Evolutionary conservation across 2,888 invertebrate genomes (phyloP), one percentile per base, ranked within the genome.

Genomic region (Tipula confusa): DNA sequence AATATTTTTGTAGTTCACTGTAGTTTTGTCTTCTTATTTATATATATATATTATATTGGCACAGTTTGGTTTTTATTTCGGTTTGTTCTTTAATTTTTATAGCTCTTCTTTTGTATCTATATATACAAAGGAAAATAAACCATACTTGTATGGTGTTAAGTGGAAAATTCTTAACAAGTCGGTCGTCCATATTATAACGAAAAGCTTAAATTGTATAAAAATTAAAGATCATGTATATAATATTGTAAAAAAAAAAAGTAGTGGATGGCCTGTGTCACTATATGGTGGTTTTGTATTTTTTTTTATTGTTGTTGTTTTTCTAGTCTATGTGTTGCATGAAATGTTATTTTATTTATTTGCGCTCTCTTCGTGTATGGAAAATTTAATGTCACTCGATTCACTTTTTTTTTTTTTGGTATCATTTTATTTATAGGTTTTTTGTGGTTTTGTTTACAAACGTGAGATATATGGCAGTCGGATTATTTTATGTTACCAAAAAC

Each of bases 21-120:
- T 64, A 64, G 64, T 64, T 48, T 15, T 64, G 7, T 43, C 43
- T 64, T 64, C 64, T 64, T 18, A n/a, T n/a, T n/a, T n/a, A n/a
- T n/a, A n/a, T n/a, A n/a, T n/a, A n/a, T 64, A 64, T 43, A 43
- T 43, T n/a, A 64, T 64, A 64, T 64, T 64, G 64, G 64, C 64
- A 64, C 64, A 64, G 64, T 64, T 64, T 64, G 64, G 64, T 64
- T 64, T 64, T 64, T 64, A 64, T 64, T 64, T 64, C 64, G 64
- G 64, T 64, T 64, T 64, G 64, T 64, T 64, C 64, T 64, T 64
- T 24, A 64, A 64, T 64, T 64, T 64, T 64, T 64, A 64, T 64
- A 24, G 24, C 24, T 64, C 24, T 64, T 64, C 64, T 64, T 64
- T n/a, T n/a, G n/a, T n/a, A n/a, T n/a, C n/a, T 64, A 24, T 9